Evolutionary conservation across 1,140 invertebrate genomes (phyloP), one percentile per base, ranked within the genome.

Genomic region (Drosophila mauritiana): DNA sequence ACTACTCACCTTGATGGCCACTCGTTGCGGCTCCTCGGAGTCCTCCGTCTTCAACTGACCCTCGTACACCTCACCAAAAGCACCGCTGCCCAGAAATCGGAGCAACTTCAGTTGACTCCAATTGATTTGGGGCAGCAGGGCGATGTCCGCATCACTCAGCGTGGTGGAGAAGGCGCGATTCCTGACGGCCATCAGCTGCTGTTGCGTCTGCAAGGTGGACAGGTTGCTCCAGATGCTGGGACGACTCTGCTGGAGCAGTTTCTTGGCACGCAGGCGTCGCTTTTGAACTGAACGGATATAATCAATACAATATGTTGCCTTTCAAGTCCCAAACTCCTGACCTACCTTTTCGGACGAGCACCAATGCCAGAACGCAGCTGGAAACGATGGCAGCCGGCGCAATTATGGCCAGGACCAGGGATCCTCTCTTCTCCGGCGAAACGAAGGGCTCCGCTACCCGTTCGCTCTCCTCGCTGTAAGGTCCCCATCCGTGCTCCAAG

Each of bases 1-100:
- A 43, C 1, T n/a, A 48, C 69, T 90, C 92, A 97, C 97, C 93
- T 98, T 98, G 8, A 98, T 96, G 42, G 97, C 97, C 43, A 98
- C 96, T 92, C 95, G 95, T 10, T 95, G 94, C 22, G 95, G 94
- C 37, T 72, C 64, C n/a, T 92, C 94, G 6, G 93, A 93, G 37
- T 93, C 94, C 25, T 97, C 92, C 69, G 95, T 94, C 74, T 94
- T 94, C 0, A 96, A 95, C 42, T 95, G 94, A 0, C 98, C 98
- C 93, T 98, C 97, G 91, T 97, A 98, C 2, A 99, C 98, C 93
- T 99, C 98, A 3, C 98, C 98, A 91, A 99, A 99, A n/a, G 98
- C 98, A 1, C 98, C 98, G 68, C 97, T 97, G 0, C 98, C 98
- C 40, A 99, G 93, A 86, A 98, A 98, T 91, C 98, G 97, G 0